phyloP scores from a whole-genome alignment of 2,888 invertebrate species.

The Hypomecis punctinalis region DNA sequence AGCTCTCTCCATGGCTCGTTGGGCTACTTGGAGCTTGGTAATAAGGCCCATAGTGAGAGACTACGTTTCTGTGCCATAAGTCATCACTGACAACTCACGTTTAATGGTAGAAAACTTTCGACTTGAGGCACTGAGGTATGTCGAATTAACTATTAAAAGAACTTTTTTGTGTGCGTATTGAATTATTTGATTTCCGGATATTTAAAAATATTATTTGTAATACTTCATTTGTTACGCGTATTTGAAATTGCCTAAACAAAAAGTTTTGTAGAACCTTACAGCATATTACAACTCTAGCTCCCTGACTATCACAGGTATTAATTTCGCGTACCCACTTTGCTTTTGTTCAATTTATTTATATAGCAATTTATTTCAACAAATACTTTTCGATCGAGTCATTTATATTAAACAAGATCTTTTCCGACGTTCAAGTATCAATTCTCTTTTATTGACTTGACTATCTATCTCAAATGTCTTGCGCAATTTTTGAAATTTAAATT shows the following conservation, averaged over 20 bases:
- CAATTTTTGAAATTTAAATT: not conserved
- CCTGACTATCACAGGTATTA: slow-evolving; percentile 17
- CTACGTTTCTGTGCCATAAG: no score
- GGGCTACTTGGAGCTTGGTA: no score
- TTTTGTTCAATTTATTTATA: slow-evolving; percentile 25
- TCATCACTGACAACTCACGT: no score
- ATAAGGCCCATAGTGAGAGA: no score
- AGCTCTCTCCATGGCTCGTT: no score
- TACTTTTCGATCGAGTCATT: slow-evolving; percentile 14
- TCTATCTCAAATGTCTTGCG: not conserved
- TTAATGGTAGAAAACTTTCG: no score
- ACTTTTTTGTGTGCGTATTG: no score
- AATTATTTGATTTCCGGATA: no score
- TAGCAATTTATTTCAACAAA: slow-evolving; percentile 20
- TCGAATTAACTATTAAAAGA: no score
- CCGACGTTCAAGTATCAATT: not conserved
- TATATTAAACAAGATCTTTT: slow-evolving; percentile 9
- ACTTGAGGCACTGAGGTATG: no score
- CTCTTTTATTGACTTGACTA: not conserved
- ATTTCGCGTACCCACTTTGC: slow-evolving; percentile 22
- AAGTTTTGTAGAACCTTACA: not conserved
- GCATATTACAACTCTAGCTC: slow-evolving; percentile 1
- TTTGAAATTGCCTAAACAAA: not conserved
- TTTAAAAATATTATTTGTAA: no score
- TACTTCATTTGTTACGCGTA: no score